Evolutionary conservation across 1,140 invertebrate genomes (phyloP), one percentile per base, ranked within the genome.

Genomic region (Lepidotrigona ventralis): DNA sequence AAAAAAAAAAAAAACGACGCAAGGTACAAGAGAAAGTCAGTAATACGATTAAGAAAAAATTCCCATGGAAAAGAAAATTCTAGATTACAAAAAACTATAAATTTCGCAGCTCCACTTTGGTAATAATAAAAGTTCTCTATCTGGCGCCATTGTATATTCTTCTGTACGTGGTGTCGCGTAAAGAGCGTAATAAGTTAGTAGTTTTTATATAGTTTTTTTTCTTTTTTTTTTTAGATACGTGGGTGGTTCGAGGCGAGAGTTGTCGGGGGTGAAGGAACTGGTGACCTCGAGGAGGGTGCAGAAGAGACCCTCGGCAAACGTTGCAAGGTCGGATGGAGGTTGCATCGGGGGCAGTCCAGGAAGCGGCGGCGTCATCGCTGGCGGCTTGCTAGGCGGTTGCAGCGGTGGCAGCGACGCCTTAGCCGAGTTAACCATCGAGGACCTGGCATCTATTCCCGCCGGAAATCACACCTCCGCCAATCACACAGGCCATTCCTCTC

Each of bases 371-470:
- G 79, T 88, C 81, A 85, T 89, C 79, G 85, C 80, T 17, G 85
- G 88, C 73, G 91, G 91, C 70, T 77, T 94, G 83, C 84, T 93
- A 92, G 92, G 90, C 58, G 90, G 92, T 66, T 93, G 92, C 86
- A 93, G 93, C 79, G 93, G 92, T 72, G 93, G 93, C 56, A 94
- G 82, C 87, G 93, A 94, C 93, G 93, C 93, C 72, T 93, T 94
- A 91, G 93, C 93, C 39, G 93, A 94, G 80, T 86, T 93, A 78
- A 93, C 92, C 29, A 91, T 93, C 87, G 93, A 94, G 92, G 93
- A 94, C 90, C 93, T 93, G 93, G 93, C 93, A 88, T 93, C 93
- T 78, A 93, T 93, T 87, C 93, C 93, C 76, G 91, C 91, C 84
- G 91, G 92, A 85, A 94, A 93, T 87, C 91, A 93, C 88, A 88